A percentile compares a stretch with the other conserved stretches of the same genome.
phyloP scores from a whole-genome alignment of 2,797 vertebrate genomes.

The Glossophaga mutica region DNA sequence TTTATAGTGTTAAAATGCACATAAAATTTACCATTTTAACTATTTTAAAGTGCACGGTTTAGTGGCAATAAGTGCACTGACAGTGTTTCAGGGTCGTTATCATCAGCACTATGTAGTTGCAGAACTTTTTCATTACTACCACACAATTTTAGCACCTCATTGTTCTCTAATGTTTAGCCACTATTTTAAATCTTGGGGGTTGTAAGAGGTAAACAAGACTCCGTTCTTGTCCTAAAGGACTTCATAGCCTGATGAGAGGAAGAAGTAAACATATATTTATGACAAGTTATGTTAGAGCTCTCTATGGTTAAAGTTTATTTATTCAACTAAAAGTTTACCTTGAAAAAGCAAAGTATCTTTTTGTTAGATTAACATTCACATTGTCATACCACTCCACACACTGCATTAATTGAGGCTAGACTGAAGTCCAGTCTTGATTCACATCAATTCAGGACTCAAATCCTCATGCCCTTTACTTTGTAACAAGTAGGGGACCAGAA shows the following conservation, averaged over 20 bases:
- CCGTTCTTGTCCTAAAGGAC: conserved; percentile 7
- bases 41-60: not conserved
- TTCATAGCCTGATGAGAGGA: not conserved
- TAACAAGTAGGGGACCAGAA: not conserved
- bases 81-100: not conserved
- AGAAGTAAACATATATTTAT: not conserved
- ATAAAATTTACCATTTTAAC: not conserved
- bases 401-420: not conserved
- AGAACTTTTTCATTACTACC: not conserved
- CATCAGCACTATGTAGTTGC: not conserved
- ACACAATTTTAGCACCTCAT: not conserved
- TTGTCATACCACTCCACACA: not conserved
- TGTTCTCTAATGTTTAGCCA: not conserved
- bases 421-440: not conserved
- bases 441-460: not conserved
- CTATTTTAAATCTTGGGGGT: not conserved
- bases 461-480: not conserved
- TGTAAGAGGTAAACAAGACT: not conserved
- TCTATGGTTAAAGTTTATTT: not conserved
- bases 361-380: not conserved
- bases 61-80: not conserved
- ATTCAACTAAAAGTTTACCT: conserved; percentile 17
- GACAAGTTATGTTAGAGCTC: not conserved
- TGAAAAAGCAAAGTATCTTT: conserved; percentile 12
- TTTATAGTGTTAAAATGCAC: not conserved